Base-by-base conservation (phyloP, 2,113 vertebrate genomes). In the Taurulus bubalis region DNA sequence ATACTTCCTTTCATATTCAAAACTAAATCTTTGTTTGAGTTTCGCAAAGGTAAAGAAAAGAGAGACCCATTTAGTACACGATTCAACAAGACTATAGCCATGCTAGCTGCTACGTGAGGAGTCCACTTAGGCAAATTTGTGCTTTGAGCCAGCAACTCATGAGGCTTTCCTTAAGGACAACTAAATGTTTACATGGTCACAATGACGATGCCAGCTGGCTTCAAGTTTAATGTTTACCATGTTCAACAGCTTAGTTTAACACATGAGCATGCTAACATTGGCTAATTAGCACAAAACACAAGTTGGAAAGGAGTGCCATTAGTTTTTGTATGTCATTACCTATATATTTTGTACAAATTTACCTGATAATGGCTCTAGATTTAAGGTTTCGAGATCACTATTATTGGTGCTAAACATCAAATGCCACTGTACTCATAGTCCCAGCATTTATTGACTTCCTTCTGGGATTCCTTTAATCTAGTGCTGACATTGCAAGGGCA, bases 391-490 rank as follows among this genome's bases (percentile, higher is more conserved):
- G 0, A 0, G 1, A 12, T 66, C 10, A 47, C 20, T 8, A 11
- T 8, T 14, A 59, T 8, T 22, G 24, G 12, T 36, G 10, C 36
- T 53, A 18, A 34, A 49, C 22, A 56, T 3, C 7, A 60, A 67
- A 38, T 42, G 11, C 15, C 60, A 34, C 71, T 64, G 58, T 18
- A 18, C 34, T 68, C 28, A 45, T 59, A 42, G 82, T 78, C 24
- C 12, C 9, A 68, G 0, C 12, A 85, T 78, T 78, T 75, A 75
- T 85, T 80, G 55, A 86, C 34, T 75, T 87, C 45, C 24, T 1
- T 64, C 16, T 56, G 8, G 24, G 30, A 24, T 81, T 63, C 4
- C 6, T 53, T 71, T 66, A 55, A 69, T 59, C 8, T 30, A 59
- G 18, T 45, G 18, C 18, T 78, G 28, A 79, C 59, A 36, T 71